These are phyloP conservation scores for Parasteatoda lunata DNA, from an alignment of 2,888 invertebrate species.

Conservation along the genomic window DNA sequence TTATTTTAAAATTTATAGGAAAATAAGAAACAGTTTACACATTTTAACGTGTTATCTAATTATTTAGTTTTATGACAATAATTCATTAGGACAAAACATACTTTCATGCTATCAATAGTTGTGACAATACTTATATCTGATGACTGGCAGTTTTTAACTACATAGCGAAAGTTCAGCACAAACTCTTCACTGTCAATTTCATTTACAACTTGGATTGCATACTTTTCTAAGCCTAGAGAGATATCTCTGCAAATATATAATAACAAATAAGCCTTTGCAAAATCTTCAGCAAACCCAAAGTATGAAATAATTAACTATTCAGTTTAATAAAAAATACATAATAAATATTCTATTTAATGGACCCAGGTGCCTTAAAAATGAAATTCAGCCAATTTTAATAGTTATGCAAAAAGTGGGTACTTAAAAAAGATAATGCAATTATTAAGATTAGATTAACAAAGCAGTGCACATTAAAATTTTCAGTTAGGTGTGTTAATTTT, in stretches of 20 bases:
- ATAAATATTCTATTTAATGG: not conserved
- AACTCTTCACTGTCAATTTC: slow-evolving; percentile 83
- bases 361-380: not conserved
- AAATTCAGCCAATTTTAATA: too few species aligned
- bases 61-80: too few species aligned
- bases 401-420: too few species aligned
- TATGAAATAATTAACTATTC: not conserved
- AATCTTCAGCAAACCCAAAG: slow-evolving; percentile 1
- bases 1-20: too few species aligned
- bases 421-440: too few species aligned
- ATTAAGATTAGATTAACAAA: too few species aligned
- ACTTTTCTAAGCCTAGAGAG: slow-evolving; percentile 87
- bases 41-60: too few species aligned
- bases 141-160: slow-evolving; percentile 76
- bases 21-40: too few species aligned
- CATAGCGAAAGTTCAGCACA: slow-evolving; percentile 85
- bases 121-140: slow-evolving; percentile 82
- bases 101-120: slow-evolving; percentile 82
- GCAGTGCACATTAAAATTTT: too few species aligned
- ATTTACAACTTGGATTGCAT: slow-evolving; percentile 85
- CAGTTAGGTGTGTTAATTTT: too few species aligned
- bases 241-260: slow-evolving; percentile 81
- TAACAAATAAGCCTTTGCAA: not conserved
- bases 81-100: slow-evolving; percentile 69
- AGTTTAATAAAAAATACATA: not conserved